A percentile compares a stretch with the other conserved stretches of the same genome.
These are phyloP conservation scores for Pteronotus mesoamericanus DNA, from an alignment of 2,797 vertebrate species.

Conservation along the genomic window DNA sequence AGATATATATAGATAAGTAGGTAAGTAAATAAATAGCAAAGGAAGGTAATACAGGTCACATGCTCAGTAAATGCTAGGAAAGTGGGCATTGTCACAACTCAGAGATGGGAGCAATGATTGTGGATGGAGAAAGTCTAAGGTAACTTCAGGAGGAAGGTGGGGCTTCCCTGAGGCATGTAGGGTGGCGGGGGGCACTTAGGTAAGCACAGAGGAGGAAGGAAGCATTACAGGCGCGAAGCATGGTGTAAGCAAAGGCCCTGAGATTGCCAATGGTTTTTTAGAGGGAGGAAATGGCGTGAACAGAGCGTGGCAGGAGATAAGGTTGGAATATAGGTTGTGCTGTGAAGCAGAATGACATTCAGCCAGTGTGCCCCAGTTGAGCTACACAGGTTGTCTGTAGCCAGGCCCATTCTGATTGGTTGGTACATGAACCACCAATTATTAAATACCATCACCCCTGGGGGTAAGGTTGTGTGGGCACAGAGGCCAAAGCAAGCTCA, in stretches of 20 bases:
- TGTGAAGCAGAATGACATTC: background rate
- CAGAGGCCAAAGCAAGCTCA: constrained; percentile 43
- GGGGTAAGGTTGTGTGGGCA: constrained; percentile 33
- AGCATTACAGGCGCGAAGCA: constrained; percentile 3
- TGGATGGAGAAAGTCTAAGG: background rate
- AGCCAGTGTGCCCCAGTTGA: background rate
- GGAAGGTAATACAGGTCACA: background rate
- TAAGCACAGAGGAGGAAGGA: constrained; percentile 47
- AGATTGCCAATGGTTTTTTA: constrained; percentile 4
- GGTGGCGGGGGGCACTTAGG: background rate
- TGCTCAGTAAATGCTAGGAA: background rate
- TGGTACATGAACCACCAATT: background rate
- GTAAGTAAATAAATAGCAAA: background rate
- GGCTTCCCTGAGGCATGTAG: background rate
- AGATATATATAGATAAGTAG: background rate
- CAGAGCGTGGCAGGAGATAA: background rate
- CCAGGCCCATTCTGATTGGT: background rate
- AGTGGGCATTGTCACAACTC: background rate
- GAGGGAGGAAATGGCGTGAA: background rate
- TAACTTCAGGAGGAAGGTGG: background rate
- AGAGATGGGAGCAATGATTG: background rate
- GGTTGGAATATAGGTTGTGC: background rate
- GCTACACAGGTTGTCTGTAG: background rate
- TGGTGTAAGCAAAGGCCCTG: constrained; percentile 33
- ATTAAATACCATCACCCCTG: constrained; percentile 46